Evolutionary conservation across 2,797 vertebrate species (phyloP).

Genomic region (Fundulus diaphanus): DNA sequence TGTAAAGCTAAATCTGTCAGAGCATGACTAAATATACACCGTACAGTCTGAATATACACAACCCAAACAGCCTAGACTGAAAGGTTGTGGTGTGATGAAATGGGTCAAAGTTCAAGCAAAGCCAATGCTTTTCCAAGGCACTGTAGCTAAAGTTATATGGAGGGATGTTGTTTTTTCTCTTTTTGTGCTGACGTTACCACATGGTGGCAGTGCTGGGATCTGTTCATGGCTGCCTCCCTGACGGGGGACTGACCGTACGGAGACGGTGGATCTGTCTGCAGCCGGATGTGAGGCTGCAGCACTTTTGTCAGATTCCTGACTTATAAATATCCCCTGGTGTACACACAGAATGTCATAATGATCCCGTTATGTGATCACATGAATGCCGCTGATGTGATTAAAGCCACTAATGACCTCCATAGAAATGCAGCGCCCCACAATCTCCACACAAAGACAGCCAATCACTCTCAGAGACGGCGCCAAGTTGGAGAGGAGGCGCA

Average conservation of each 20-base stretch:
- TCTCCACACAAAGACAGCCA: constrained; percentile 30
- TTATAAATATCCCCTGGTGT: background rate
- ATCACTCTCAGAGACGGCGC: constrained; percentile 32
- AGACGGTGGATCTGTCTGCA: constrained; percentile 8
- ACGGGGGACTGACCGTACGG: background rate
- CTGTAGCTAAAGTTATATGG: background rate
- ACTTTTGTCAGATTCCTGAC: background rate
- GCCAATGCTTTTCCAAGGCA: background rate
- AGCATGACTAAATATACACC: too few relatives aligned
- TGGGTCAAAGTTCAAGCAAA: background rate
- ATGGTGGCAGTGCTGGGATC: background rate
- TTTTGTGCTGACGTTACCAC: background rate
- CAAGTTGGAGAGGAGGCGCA: constrained; percentile 34
- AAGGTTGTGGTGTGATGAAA: background rate
- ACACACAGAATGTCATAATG: constrained; percentile 3
- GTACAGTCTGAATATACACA: too few relatives aligned
- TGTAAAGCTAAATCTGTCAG: background rate
- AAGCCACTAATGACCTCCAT: constrained; percentile 26
- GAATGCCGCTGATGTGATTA: constrained; percentile 28
- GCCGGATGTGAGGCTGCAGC: constrained; percentile 3
- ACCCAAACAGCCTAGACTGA: too few relatives aligned
- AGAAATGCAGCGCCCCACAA: constrained; percentile 21
- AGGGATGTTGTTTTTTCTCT: background rate
- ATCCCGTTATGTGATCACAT: constrained; percentile 36
- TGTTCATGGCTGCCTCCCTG: too few relatives aligned